Base-by-base conservation (phyloP, 2,797 vertebrate genomes). In the Microhierax caerulescens region DNA sequence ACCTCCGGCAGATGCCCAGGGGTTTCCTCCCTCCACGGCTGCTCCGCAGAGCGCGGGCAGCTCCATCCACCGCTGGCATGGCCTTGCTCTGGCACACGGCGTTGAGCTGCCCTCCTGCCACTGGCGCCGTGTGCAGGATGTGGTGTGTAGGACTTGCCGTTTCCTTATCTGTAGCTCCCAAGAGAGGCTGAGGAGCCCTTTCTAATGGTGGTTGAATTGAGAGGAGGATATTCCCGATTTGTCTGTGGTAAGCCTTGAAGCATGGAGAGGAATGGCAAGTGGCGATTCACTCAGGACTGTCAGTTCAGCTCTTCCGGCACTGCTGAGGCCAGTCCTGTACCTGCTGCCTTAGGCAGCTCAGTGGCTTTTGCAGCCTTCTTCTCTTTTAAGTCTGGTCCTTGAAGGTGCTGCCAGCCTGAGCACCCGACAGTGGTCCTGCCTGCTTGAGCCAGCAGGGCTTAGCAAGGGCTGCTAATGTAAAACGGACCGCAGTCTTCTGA, bases 11-110 rank as follows among this genome's bases (percentile, higher is more conserved):
- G 21, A 28, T 5, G 50, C 59, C 39, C 11, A 1, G 15, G 7
- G 25, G 22, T 23, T 27, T 59, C 45, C 15, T 39, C 27, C 37
- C 45, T 47, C 10, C 2, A 24, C 8, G 1, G 8, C 4, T 17
- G 25, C 43, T 43, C 43, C 4, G 43, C 27, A 9, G 7, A 68
- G 50, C 80, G 61, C 32, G 12, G 8, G 60, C 53, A n/a, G 56
- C 43, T 48, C 45, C 7, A 1, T 11, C 47, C 11, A 2, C 21
- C 2, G 1, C 36, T n/a, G 54, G 37, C 67, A 68, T 7, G 2
- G 28, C 28, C 24, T 13, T 12, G 1, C 22, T 41, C 10, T n/a
- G 57, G 80, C 47, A 6, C 41, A 2, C 3, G 28, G 77, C 7
- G 3, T 17, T 7, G 36, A 84, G 74, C 68, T 17, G 32, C 23